Conservation (phyloP, 2,797 vertebrate genomes). For the Sebastes cheni region DNA sequence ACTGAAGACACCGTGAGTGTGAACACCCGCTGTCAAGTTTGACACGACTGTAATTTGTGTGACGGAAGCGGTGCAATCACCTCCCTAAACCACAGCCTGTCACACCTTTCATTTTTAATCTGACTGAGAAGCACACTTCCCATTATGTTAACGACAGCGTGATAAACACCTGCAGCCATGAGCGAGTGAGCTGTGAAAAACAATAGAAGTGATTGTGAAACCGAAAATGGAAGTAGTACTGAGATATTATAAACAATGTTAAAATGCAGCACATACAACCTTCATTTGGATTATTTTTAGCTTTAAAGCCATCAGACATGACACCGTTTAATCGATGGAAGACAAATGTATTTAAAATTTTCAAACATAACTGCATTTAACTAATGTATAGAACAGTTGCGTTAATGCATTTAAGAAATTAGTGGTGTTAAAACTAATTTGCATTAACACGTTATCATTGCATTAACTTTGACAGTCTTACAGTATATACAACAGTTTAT, state of each 20-base stretch:
- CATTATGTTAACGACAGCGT: not conserved
- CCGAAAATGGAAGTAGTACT: not conserved
- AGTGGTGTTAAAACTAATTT: no score
- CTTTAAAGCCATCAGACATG: not conserved
- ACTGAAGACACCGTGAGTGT: constrained; percentile 18
- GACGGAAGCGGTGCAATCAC: constrained; percentile 27
- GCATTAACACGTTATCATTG: no score
- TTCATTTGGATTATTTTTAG: not conserved
- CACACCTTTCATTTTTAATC: constrained; percentile 22
- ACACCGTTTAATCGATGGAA: not conserved
- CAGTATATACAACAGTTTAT: not conserved
- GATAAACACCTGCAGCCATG: not conserved
- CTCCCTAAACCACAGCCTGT: constrained; percentile 35
- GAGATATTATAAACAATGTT: not conserved
- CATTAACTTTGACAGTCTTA: no score
- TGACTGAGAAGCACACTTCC: constrained; percentile 4
- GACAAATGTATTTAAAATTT: not conserved
- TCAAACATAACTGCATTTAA: not conserved
- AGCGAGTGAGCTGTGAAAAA: not conserved
- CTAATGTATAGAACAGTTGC: not conserved
- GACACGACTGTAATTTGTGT: constrained; percentile 23
- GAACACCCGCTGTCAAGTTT: constrained; percentile 36
- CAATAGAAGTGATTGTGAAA: not conserved
- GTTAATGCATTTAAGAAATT: no score
- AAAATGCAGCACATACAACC: not conserved